Conservation (phyloP, 2,797 vertebrate genomes). For the Halcyon chelicuti region DNA sequence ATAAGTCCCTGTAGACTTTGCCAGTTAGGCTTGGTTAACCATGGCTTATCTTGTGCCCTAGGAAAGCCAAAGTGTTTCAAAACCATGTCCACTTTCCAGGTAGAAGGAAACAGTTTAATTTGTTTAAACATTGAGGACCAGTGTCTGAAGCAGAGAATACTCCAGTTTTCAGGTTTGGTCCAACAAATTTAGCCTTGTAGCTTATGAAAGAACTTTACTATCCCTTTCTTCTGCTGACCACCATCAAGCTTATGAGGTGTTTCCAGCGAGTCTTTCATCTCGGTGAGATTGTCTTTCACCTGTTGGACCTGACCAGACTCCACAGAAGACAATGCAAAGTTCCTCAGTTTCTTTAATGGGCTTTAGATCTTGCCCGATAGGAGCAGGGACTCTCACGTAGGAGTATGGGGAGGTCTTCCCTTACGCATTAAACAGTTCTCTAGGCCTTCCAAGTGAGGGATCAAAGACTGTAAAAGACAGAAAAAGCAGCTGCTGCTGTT, state of each 20-base stretch:
- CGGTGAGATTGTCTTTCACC: neutral
- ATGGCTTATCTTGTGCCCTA: neutral
- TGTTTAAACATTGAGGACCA: neutral
- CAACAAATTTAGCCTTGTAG: neutral
- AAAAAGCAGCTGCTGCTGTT: neutral
- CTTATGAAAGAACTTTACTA: neutral
- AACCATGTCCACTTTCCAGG: neutral
- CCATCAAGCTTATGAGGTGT: neutral
- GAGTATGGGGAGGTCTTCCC: neutral
- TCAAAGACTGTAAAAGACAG: neutral
- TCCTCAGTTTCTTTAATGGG: neutral
- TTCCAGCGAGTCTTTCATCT: neutral
- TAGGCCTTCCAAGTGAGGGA: neutral
- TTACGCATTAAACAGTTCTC: neutral
- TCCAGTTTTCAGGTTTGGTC: neutral
- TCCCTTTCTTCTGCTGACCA: neutral
- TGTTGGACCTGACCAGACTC: neutral
- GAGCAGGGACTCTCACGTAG: neutral
- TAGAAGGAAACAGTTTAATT: neutral
- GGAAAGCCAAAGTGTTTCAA: neutral
- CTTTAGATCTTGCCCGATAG: neutral
- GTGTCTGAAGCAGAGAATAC: neutral
- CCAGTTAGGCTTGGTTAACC: neutral
- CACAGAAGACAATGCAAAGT: neutral
- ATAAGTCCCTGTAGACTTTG: neutral